These are phyloP conservation scores for Xylophagus ater DNA, from an alignment of 2,888 invertebrate species.

Conservation along the genomic window DNA sequence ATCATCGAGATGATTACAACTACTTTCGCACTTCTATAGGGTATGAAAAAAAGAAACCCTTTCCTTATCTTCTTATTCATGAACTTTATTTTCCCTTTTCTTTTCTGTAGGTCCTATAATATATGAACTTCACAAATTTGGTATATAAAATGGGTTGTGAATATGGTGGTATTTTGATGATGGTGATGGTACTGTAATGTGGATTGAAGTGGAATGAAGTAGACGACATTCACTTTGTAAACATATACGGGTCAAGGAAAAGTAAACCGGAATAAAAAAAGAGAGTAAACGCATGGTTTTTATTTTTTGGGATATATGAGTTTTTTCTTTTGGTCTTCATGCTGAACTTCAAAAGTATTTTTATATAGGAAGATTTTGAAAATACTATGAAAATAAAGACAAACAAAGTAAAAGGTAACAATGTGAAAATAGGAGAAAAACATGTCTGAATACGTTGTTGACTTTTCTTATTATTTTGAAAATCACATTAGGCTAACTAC, in stretches of 20 bases:
- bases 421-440: no score
- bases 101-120: no score
- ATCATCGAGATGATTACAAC: constrained; percentile 12
- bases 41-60: no score
- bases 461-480: constrained; percentile 17
- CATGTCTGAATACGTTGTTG: no score
- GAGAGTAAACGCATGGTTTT: neutral
- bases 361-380: neutral
- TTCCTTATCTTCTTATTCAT: no score
- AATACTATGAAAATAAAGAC: constrained; percentile 11
- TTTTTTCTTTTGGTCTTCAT: no score
- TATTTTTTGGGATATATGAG: neutral
- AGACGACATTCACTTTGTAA: constrained; percentile 14
- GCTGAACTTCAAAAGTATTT: no score
- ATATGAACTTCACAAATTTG: no score
- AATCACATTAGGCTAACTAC: constrained; percentile 19
- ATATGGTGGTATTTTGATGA: no score
- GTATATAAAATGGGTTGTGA: no score
- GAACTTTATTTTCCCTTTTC: no score
- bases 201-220: constrained; percentile 11
- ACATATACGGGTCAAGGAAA: constrained; percentile 16
- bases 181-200: neutral
- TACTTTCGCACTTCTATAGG: constrained; percentile 5
- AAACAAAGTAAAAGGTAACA: constrained; percentile 16
- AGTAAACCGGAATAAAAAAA: constrained; percentile 1